phyloP scores from a whole-genome alignment of 1,140 invertebrate genomes.

The Tetramorium parvispinum region DNA sequence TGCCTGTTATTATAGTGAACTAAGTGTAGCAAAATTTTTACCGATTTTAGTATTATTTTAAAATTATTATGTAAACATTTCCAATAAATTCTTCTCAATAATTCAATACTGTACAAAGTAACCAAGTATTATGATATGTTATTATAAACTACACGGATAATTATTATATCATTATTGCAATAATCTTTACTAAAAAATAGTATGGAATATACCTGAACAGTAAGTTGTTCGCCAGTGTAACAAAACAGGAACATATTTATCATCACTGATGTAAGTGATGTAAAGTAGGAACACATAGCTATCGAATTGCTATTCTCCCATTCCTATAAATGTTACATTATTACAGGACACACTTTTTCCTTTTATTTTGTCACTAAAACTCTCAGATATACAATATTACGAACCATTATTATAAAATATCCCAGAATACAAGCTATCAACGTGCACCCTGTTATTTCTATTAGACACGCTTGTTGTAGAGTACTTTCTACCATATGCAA shows the following conservation, averaged over 20 bases:
- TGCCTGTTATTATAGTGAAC: conserved; percentile 42
- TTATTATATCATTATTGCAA: not conserved
- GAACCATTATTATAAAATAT: too few species aligned
- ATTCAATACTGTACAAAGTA: not conserved
- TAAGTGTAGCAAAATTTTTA: not conserved
- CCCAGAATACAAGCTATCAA: too few species aligned
- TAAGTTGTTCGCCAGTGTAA: conserved; percentile 71
- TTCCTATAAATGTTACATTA: too few species aligned
- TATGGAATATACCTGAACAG: conserved; percentile 58
- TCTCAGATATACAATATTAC: too few species aligned
- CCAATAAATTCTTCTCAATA: not conserved
- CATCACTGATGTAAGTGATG: conserved; percentile 61
- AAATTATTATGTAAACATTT: not conserved
- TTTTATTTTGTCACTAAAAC: too few species aligned
- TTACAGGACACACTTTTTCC: too few species aligned
- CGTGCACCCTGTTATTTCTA: too few species aligned
- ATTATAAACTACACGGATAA: not conserved
- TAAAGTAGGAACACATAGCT: conserved; percentile 47
- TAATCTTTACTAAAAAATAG: conserved; percentile 34
- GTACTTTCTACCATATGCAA: conserved; percentile 67
- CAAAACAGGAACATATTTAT: conserved; percentile 72
- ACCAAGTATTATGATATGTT: not conserved
- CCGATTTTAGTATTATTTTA: not conserved
- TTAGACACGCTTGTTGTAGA: conserved; percentile 74
- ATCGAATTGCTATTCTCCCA: too few species aligned